Evolutionary conservation across 2,797 vertebrate species (phyloP).

Genomic region (Glyptemys insculpta): DNA sequence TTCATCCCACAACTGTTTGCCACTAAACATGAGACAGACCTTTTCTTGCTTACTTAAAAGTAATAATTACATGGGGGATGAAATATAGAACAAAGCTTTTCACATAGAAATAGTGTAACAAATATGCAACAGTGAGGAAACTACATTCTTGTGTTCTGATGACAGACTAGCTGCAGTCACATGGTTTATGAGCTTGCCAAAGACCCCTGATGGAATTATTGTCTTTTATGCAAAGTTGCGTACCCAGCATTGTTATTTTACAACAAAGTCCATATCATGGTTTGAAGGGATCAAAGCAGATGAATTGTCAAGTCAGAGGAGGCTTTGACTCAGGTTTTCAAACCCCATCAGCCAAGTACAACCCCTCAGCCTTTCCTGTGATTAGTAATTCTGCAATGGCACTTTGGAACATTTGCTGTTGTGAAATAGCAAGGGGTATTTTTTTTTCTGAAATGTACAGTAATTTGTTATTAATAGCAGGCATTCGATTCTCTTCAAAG

Average conservation of each 20-base stretch:
- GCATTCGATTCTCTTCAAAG: background rate
- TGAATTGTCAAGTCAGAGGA: background rate
- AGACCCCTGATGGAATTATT: background rate
- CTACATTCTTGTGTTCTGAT: background rate
- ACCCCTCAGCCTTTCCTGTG: background rate
- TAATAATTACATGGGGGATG: background rate
- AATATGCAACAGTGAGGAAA: background rate
- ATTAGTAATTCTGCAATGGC: background rate
- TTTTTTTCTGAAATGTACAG: background rate
- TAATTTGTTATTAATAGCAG: background rate
- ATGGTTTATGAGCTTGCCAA: background rate
- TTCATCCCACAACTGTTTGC: background rate
- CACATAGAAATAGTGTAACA: background rate
- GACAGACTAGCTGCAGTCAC: background rate
- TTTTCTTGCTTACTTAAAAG: background rate
- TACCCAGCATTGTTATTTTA: background rate
- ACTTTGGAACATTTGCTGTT: rapidly evolving
- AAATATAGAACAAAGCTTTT: background rate
- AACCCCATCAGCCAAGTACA: background rate
- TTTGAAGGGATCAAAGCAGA: background rate
- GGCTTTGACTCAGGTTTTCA: background rate
- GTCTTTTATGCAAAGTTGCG: background rate
- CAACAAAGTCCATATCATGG: background rate
- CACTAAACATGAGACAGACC: background rate
- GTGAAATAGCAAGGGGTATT: rapidly evolving